Evolutionary conservation across 2,888 invertebrate species (phyloP).

Genomic region (Apeira syringaria): DNA sequence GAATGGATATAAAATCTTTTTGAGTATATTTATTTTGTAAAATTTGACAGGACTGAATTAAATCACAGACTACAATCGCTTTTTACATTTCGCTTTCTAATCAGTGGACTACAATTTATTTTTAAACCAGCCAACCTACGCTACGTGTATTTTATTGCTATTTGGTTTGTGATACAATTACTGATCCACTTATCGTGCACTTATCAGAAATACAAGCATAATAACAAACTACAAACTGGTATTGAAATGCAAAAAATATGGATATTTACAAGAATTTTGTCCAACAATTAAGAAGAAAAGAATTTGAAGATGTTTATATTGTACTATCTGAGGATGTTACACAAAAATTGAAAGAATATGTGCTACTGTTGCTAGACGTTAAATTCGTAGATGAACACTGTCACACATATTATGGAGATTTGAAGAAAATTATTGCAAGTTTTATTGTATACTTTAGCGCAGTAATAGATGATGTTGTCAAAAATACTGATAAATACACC

Average conservation of each 20-base stretch:
- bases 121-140: too few relatives aligned
- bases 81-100: too few relatives aligned
- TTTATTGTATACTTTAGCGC: conserved; percentile 48
- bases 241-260: conserved; percentile 30
- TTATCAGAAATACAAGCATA: too few relatives aligned
- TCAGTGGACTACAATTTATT: too few relatives aligned
- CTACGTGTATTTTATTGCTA: too few relatives aligned
- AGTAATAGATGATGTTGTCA: conserved; percentile 45
- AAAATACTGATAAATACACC: conserved; percentile 41
- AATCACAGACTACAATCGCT: too few relatives aligned
- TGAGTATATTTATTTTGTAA: too few relatives aligned
- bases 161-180: too few relatives aligned
- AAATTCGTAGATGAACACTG: conserved; percentile 47
- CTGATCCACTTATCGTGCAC: too few relatives aligned
- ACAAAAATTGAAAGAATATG: conserved; percentile 43
- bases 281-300: conserved; percentile 41
- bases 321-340: conserved; percentile 43
- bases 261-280: conserved; percentile 52
- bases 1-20: too few relatives aligned
- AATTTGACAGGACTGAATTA: too few relatives aligned
- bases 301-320: conserved; percentile 42
- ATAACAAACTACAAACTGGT: too few relatives aligned
- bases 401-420: conserved; percentile 53
- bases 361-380: conserved; percentile 39
- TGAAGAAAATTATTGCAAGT: conserved; percentile 49